phyloP scores from a whole-genome alignment of 1,140 invertebrate species.

The Brachionus plicatilis region DNA sequence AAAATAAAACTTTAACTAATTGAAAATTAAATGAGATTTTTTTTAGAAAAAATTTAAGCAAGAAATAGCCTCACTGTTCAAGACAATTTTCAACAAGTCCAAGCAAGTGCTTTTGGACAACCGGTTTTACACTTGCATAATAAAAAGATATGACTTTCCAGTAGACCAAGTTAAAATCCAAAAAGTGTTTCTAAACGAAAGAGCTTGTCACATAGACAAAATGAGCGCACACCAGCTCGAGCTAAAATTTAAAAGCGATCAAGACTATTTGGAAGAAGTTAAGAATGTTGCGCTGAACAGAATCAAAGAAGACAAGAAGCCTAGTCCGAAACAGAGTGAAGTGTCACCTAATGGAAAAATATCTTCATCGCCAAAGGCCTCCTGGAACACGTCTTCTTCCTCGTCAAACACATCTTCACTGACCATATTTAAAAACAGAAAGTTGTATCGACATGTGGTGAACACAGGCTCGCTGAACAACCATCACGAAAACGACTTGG shows the following conservation, averaged over 20 bases:
- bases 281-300: not conserved
- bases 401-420: not conserved
- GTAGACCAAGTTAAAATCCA: not conserved
- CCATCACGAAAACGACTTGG: not conserved
- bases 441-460: not conserved
- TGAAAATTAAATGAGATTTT: not conserved
- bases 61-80: conserved; percentile 17
- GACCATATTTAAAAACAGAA: not conserved
- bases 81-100: not conserved
- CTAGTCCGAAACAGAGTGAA: not conserved
- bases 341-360: not conserved
- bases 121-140: not conserved
- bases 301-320: not conserved
- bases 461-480: not conserved
- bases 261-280: not conserved
- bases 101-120: conserved; percentile 16
- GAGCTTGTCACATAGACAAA: not conserved
- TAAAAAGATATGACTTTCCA: not conserved
- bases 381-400: not conserved
- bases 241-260: not conserved
- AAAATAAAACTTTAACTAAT: not conserved
- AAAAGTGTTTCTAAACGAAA: not conserved
- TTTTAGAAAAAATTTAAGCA: conserved; percentile 30
- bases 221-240: not conserved
- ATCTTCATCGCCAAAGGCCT: not conserved